These are phyloP conservation scores for Clavelina lepadiformis DNA, from an alignment of 23 tunicate genomes.

Conservation along the genomic window DNA sequence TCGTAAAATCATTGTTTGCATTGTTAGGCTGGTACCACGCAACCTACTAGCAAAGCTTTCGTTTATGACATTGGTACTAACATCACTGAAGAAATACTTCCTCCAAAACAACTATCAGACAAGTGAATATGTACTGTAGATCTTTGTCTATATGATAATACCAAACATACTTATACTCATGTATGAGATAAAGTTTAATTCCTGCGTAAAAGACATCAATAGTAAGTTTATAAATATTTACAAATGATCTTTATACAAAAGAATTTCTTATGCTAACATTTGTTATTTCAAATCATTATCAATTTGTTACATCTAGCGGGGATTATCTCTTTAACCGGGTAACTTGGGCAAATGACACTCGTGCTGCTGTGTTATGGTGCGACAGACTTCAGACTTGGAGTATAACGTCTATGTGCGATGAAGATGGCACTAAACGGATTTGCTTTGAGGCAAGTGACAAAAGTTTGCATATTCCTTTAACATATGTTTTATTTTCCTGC, in stretches of 20 bases:
- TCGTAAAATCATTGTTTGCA: neutral
- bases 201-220: neutral
- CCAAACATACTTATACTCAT: no score
- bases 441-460: neutral
- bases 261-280: no score
- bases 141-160: no score
- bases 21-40: slow-evolving; percentile 48
- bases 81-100: slow-evolving; percentile 2
- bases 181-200: neutral
- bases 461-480: no score
- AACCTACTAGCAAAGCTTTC: slow-evolving; percentile 50
- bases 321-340: slow-evolving; percentile 70
- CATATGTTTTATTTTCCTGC: no score
- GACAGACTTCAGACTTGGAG: slow-evolving; percentile 38
- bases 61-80: slow-evolving; percentile 21
- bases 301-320: no score
- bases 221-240: no score
- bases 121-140: neutral
- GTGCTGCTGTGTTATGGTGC: slow-evolving; percentile 39
- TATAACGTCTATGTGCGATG: slow-evolving; percentile 23
- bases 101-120: slow-evolving; percentile 14
- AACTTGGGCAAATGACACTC: slow-evolving; percentile 41
- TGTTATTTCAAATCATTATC: no score
- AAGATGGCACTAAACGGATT: slow-evolving; percentile 1
- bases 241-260: no score